These are phyloP conservation scores for Diadegma fenestrale DNA, from an alignment of 2,888 invertebrate species.

Conservation along the genomic window DNA sequence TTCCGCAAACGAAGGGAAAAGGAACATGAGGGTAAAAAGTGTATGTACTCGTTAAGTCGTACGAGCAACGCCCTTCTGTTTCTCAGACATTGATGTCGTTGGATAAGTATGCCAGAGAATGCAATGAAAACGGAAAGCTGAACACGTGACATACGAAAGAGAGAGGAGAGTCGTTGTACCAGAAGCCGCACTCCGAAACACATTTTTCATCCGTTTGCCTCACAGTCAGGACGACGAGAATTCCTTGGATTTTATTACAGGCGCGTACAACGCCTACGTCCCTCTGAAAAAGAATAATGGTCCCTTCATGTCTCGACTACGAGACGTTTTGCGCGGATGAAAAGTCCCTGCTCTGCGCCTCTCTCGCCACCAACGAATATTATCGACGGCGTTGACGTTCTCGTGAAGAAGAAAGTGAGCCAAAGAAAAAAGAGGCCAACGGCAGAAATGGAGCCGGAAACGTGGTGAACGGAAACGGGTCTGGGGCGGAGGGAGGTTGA, in stretches of 20 bases:
- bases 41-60: not conserved
- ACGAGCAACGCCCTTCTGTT: slow-evolving; percentile 14
- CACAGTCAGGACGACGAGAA: slow-evolving; percentile 56
- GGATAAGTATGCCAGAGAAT: slow-evolving; percentile 22
- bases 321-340: slow-evolving; percentile 75
- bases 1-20: not conserved
- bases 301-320: slow-evolving; percentile 76
- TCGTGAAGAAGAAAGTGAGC: slow-evolving; percentile 29
- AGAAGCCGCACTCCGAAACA: slow-evolving; percentile 34
- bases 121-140: slow-evolving; percentile 30
- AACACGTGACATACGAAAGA: slow-evolving; percentile 20
- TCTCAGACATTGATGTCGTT: slow-evolving; percentile 2
- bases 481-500: not conserved
- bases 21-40: not conserved
- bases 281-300: slow-evolving; percentile 79
- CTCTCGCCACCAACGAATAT: slow-evolving; percentile 64
- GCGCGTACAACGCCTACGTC: slow-evolving; percentile 77
- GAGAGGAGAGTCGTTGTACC: slow-evolving; percentile 2
- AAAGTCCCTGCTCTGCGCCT: slow-evolving; percentile 65
- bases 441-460: slow-evolving; percentile 3
- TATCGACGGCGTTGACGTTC: slow-evolving; percentile 41
- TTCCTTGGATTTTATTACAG: slow-evolving; percentile 78
- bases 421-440: slow-evolving; percentile 22
- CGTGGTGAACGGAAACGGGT: slow-evolving; percentile 22
- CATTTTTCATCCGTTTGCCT: slow-evolving; percentile 37